Base-by-base conservation (phyloP, 2,113 vertebrate genomes). In the Oncorhynchus nerka region DNA sequence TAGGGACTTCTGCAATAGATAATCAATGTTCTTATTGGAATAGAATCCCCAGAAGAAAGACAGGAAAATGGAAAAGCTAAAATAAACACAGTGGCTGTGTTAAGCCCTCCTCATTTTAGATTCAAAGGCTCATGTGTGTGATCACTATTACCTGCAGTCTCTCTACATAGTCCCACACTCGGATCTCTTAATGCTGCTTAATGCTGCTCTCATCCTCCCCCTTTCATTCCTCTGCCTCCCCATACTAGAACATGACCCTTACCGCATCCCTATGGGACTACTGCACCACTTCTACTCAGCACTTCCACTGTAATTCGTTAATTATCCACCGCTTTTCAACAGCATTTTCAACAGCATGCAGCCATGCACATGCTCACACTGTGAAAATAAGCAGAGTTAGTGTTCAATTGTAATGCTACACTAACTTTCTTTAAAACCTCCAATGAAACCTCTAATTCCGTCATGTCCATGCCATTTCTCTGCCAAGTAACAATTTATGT, bases 101-200 rank as follows among this genome's bases (percentile, higher is more conserved):
- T n/a, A 32, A 2, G 45, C 39, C 67, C 68, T 79, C 39, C 72
- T 26, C 28, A 30, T 80, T 69, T 45, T 45, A 45, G 39, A 74
- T 71, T 69, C 75, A 75, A 87, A 80, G 74, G 70, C 55, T 77
- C 64, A 55, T 49, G 19, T 73, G 39, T 45, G 69, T 30, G 81
- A 81, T 80, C 75, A 28, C 69, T 62, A 81, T 85, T 88, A 81
- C 74, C 78, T 1, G 39, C 62, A 70, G 57, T 85, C 77, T 71
- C 73, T 69, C 69, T 66, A 26, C 80, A 72, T 75, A 57, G 55
- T 57, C 61, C 78, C 74, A 85, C 76, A 6, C 65, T 15, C 26
- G 19, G 22, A 28, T 66, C 64, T 30, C 11, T 28, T 28, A 22
- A 13, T 26, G 15, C 26, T 67, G 65, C 11, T 28, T 28, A 22